Evolutionary conservation across 30 jellyfish, hydroid and myxozoan species (phyloP).

Genomic region (Aurelia aurita): DNA sequence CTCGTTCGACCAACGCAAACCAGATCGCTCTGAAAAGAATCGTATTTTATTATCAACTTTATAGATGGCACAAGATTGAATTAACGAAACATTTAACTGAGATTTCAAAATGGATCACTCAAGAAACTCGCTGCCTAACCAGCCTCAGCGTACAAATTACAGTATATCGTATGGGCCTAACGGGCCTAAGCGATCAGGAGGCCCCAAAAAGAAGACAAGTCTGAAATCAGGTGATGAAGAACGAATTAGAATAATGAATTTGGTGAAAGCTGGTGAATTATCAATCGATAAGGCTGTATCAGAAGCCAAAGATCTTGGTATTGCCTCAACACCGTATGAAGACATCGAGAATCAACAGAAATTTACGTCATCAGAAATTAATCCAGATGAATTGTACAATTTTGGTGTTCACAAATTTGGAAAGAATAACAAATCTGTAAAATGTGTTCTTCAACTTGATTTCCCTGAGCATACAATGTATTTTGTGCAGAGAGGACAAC

Average conservation of each 20-base stretch:
- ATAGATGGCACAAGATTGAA: too few relatives aligned
- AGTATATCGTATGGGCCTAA: slow-evolving; percentile 37
- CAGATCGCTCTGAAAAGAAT: too few relatives aligned
- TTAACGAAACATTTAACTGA: neutral
- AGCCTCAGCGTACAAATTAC: slow-evolving; percentile 2
- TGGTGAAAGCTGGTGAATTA: slow-evolving; percentile 92
- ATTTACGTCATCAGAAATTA: neutral
- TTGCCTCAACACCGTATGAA: slow-evolving; percentile 84
- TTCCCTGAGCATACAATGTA: slow-evolving; percentile 85
- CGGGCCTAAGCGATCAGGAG: slow-evolving; percentile 58
- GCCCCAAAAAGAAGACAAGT: slow-evolving; percentile 28
- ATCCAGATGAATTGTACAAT: slow-evolving; percentile 69
- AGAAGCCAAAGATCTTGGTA: slow-evolving; percentile 87
- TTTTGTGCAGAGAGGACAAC: slow-evolving; percentile 76
- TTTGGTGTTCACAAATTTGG: slow-evolving; percentile 88
- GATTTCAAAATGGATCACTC: slow-evolving; percentile 8
- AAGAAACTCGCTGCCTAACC: neutral
- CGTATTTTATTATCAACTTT: too few relatives aligned
- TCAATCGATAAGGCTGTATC: slow-evolving; percentile 87
- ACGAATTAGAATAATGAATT: slow-evolving; percentile 84
- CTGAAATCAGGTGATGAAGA: slow-evolving; percentile 90
- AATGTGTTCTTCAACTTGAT: slow-evolving; percentile 90
- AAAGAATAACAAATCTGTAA: slow-evolving; percentile 64
- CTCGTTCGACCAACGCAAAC: too few relatives aligned
- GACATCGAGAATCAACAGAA: slow-evolving; percentile 27